Percentiles rank a stretch among this genome's conserved stretches.
Evolutionary conservation across 2,888 invertebrate species (phyloP).

Genomic region (Acanthosepion esculentum): DNA sequence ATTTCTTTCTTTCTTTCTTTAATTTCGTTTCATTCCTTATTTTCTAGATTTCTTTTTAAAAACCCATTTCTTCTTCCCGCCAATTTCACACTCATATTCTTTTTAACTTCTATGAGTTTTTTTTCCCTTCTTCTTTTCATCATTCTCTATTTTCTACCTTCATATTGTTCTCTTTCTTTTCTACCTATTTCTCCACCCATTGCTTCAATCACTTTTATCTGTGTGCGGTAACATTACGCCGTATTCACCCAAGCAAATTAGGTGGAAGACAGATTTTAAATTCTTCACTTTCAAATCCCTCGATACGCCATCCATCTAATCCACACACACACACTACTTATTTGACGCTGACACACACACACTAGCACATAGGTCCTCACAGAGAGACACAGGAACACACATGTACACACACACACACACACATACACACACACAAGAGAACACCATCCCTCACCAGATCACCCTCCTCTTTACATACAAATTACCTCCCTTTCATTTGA

Average conservation of each 20-base stretch:
- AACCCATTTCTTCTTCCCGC: too few species aligned
- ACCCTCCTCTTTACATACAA: not conserved
- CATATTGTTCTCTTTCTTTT: not conserved
- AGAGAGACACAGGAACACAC: not conserved
- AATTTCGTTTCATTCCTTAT: not conserved
- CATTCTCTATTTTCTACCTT: not conserved
- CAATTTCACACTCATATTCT: not conserved
- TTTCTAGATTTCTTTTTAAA: not conserved
- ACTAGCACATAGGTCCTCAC: not conserved
- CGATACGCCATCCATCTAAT: not conserved
- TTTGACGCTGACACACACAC: not conserved
- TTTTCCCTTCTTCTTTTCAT: not conserved
- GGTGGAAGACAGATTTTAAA: not conserved
- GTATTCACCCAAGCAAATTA: not conserved
- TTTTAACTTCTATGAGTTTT: not conserved
- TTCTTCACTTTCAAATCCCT: not conserved
- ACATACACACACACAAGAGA: not conserved
- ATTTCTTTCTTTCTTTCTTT: not conserved
- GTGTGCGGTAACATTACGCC: not conserved
- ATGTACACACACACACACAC: not conserved
- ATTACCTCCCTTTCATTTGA: not conserved
- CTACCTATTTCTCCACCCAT: not conserved
- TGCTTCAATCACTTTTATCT: not conserved
- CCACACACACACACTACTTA: not conserved
- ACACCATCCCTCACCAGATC: not conserved